Base-by-base conservation (phyloP, 2,113 vertebrate genomes). In the Rattus rattus region DNA sequence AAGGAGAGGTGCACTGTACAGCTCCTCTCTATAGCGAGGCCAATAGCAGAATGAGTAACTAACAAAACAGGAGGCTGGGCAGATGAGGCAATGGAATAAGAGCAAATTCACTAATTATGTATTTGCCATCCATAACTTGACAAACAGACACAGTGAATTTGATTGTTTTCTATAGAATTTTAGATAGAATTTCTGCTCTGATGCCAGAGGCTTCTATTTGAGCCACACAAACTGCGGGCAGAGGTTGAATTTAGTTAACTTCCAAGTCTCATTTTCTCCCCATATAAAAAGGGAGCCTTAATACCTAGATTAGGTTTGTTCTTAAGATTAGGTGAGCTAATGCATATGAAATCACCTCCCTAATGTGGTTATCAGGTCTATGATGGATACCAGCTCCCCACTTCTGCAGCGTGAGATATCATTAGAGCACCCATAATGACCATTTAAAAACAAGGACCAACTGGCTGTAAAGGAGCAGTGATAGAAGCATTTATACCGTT, bases 301-400 rank as follows among this genome's bases (percentile, higher is more conserved):
- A 30, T n/a, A 61, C 93, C 7, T 43, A 73, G 20, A 36, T 63
- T 56, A 49, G 54, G 22, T 0, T 73, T 84, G 22, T 63, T 83
- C 63, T 87, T 92, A 75, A 87, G 84, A 63, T 63, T 33, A 73
- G 52, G 59, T 52, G 39, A 95, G 30, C 19, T 94, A 59, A 88
- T 70, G 1, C 73, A 59, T 88, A 20, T 75, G 56, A 30, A 65
- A 85, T 10, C 24, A n/a, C 5, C 56, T 61, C n/a, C 11, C 4
- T 67, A 67, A 77, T 54, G 11, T 76, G 26, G 16, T 90, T 80
- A 94, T 2, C 26, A 70, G n/a, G 12, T 84, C 2, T n/a, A 10
- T 5, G 22, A 59, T 87, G 72, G 69, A 94, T 49, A 63, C n/a
- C 11, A 43, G 7, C n/a, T 56, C 19, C 13, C 36, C 56, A 65